Evolutionary conservation across 2,888 invertebrate genomes (phyloP), one percentile per base, ranked within the genome.

Genomic region (Nudaria mundana): DNA sequence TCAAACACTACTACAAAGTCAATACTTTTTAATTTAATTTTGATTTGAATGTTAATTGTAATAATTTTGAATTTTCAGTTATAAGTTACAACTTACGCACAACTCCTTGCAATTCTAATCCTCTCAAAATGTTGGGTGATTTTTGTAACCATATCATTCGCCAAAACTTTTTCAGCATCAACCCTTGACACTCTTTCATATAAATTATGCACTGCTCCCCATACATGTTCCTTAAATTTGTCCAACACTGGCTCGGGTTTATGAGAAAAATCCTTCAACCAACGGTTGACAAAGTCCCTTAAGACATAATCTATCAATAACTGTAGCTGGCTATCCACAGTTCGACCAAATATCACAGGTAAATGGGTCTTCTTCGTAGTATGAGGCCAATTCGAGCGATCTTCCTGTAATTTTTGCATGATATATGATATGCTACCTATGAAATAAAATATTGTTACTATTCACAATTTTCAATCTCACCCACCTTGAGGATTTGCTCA

Each of bases 51-150:
- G n/a, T n/a, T n/a, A n/a, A n/a, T n/a, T n/a, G n/a, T n/a, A n/a
- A n/a, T n/a, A n/a, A n/a, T n/a, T n/a, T n/a, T n/a, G n/a, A n/a
- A n/a, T n/a, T n/a, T 30, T 1, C 13, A 12, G 6, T 11, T 10
- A 25, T 10, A 22, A 30, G 26, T 33, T 33, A 14, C 5, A 62
- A 91, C 94, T 92, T 86, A 95, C 94, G 92, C 92, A 70, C 92
- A 91, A 56, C 91, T 91, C 75, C 93, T 93, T 6, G 95, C 93
- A 66, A 94, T 92, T 54, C 95, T 90, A 44, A 97, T 95, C 67
- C 94, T 93, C 69, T 95, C 95, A 83, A 97, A 94, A 90, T 97
- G 97, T 44, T 92, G 91, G 7, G 95, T 94, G 16, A 97, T 92
- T 73, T 93, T 94, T 46, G 92, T 92, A 2, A 96, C 93, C 89